Evolutionary conservation across 2,797 vertebrate species (phyloP).

Genomic region (Dryobates pubescens): DNA sequence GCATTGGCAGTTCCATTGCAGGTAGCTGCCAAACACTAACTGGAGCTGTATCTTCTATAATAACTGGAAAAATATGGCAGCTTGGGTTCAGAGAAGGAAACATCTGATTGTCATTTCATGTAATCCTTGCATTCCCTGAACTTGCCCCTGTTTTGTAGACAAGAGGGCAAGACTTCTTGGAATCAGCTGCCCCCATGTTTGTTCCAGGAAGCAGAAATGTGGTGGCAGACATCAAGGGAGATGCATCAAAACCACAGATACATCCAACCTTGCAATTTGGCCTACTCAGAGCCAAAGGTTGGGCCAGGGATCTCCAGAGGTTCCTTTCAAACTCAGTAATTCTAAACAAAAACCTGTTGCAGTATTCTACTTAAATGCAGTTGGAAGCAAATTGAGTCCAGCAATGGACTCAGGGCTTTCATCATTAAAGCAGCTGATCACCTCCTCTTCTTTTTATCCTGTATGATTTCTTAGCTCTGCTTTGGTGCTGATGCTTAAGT

Average conservation of each 20-base stretch:
- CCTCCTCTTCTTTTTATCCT: not conserved
- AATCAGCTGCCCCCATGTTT: not conserved
- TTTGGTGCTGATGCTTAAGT: not conserved
- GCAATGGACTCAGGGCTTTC: not conserved
- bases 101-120: not conserved
- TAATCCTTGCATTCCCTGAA: not conserved
- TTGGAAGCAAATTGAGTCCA: not conserved
- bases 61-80: not conserved
- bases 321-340: not conserved
- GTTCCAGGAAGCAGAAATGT: not conserved
- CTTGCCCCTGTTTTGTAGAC: not conserved
- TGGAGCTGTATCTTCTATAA: not conserved
- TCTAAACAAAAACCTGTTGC: not conserved
- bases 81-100: not conserved
- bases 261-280: not conserved
- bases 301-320: not conserved
- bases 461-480: not conserved
- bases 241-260: not conserved
- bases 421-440: not conserved
- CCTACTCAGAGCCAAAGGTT: not conserved
- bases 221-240: not conserved
- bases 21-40: not conserved
- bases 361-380: not conserved
- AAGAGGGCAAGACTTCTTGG: not conserved
- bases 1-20: no score